These are phyloP conservation scores for Nasonia longicornis DNA, from an alignment of 1,140 invertebrate species.

Conservation along the genomic window DNA sequence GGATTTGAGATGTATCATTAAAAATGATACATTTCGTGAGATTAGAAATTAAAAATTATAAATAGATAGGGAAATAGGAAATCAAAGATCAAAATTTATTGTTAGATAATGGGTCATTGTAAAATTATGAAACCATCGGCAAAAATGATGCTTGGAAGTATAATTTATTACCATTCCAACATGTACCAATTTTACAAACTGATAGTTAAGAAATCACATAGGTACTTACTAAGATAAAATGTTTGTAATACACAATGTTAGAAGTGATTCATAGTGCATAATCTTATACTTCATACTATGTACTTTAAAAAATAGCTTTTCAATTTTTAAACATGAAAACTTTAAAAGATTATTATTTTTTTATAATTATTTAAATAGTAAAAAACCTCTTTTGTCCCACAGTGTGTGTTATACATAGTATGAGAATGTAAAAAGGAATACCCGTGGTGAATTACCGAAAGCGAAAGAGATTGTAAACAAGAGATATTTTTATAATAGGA, in stretches of 20 bases:
- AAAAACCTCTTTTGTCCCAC: background rate
- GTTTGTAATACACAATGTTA: background rate
- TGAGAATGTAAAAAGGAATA: conserved; percentile 23
- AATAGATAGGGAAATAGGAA: background rate
- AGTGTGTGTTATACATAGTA: conserved; percentile 16
- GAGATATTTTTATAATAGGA: conserved; percentile 39
- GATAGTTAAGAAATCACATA: background rate
- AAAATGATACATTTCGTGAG: conserved; percentile 7
- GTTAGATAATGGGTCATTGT: background rate
- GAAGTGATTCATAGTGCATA: background rate
- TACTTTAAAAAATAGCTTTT: background rate
- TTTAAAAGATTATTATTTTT: background rate
- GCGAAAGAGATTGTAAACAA: conserved; percentile 8
- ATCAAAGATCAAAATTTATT: background rate
- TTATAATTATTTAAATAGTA: background rate
- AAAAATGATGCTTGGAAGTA: background rate
- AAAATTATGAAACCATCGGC: too few relatives aligned
- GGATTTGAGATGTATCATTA: conserved; percentile 6
- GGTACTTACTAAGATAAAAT: background rate
- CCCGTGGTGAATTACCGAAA: conserved; percentile 13
- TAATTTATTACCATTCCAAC: conserved; percentile 32
- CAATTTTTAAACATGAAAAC: background rate
- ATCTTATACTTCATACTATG: background rate
- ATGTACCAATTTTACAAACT: background rate
- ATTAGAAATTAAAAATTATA: background rate